Conservation (phyloP, 2,113 vertebrate genomes). For the Eptesicus fuscus region DNA sequence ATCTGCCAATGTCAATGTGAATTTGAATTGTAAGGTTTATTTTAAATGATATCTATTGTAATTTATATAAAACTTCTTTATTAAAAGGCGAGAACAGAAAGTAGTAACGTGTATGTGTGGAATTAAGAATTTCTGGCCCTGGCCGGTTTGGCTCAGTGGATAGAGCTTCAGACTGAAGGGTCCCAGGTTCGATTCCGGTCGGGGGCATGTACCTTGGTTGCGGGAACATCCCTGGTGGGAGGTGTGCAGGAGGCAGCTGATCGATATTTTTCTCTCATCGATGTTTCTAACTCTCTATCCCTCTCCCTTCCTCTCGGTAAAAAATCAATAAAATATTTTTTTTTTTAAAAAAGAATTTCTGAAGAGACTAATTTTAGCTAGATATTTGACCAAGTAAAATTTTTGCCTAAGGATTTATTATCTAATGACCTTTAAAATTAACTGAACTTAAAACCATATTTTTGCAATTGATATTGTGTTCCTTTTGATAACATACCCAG, state of each 20-base stretch:
- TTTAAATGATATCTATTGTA: neutral
- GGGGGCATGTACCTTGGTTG: too few species aligned
- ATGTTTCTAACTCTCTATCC: too few species aligned
- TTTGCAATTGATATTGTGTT: neutral
- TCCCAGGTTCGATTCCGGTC: too few species aligned
- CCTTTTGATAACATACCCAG: neutral
- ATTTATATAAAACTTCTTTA: neutral
- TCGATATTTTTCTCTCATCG: too few species aligned
- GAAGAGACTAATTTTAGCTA: neutral
- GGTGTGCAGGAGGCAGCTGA: too few species aligned
- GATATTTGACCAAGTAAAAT: neutral
- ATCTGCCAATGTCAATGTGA: neutral
- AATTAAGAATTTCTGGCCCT: constrained; percentile 1
- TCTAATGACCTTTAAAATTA: constrained; percentile 31
- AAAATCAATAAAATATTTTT: too few species aligned
- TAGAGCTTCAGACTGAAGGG: too few species aligned
- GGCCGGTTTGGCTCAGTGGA: too few species aligned
- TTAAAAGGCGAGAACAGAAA: constrained; percentile 18
- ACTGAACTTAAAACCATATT: constrained; percentile 35
- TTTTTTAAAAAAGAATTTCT: too few species aligned
- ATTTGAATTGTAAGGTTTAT: neutral
- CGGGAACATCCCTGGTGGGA: too few species aligned
- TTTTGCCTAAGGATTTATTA: constrained; percentile 24
- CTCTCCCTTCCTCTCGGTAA: too few species aligned
- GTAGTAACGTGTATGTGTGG: neutral